phyloP scores from a whole-genome alignment of 37 sponge, comb jelly and placozoan species.

The Tethya wilhelma region DNA sequence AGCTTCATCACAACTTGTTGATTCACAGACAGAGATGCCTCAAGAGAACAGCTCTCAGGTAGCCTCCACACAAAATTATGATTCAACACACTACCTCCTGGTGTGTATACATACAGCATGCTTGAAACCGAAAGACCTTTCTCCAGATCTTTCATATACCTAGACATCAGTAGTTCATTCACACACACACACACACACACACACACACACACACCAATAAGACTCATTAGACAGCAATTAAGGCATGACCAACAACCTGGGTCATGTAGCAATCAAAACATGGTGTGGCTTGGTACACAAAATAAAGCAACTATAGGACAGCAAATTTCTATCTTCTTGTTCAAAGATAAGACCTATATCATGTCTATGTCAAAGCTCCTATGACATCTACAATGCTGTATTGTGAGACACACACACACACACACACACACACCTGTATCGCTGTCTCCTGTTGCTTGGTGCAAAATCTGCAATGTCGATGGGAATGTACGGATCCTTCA shows the following conservation, averaged over 20 bases:
- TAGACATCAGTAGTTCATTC: neutral
- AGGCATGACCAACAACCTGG: too few relatives aligned
- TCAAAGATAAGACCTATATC: too few relatives aligned
- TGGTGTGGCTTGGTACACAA: too few relatives aligned
- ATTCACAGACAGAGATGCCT: conserved; percentile 7
- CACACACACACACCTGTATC: conserved; percentile 8
- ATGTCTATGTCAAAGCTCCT: too few relatives aligned
- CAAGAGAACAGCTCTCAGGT: conserved; percentile 1
- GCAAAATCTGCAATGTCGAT: neutral
- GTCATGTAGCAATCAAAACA: too few relatives aligned
- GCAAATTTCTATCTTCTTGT: too few relatives aligned
- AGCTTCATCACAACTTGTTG: conserved; percentile 15
- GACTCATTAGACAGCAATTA: too few relatives aligned
- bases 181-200: neutral
- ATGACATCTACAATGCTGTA: too few relatives aligned
- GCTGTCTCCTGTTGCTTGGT: neutral
- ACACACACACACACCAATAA: neutral
- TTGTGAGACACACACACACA: neutral
- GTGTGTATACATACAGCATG: conserved; percentile 19
- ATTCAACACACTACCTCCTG: conserved; percentile 14
- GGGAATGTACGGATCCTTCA: conserved; percentile 1
- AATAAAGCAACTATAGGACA: too few relatives aligned
- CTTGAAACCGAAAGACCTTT: conserved; percentile 3
- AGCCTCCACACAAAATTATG: conserved; percentile 20
- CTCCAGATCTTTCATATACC: conserved; percentile 8